phyloP scores from a whole-genome alignment of 2,113 vertebrate genomes.

The Perognathus longimembris region DNA sequence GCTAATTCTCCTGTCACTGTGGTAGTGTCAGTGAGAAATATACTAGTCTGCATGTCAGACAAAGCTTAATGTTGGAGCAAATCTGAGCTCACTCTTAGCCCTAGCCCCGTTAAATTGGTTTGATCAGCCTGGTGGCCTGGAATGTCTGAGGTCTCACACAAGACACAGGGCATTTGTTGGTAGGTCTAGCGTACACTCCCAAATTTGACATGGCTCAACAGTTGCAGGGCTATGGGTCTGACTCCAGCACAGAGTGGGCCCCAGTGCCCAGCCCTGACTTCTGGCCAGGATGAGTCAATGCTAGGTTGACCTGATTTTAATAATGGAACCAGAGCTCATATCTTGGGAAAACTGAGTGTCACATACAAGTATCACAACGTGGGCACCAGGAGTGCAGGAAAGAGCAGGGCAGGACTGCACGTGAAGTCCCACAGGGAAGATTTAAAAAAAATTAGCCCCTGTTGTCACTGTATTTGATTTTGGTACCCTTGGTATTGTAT shows the following conservation, averaged over 20 bases:
- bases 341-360: background rate
- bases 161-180: constrained; percentile 84
- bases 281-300: constrained; percentile 29
- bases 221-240: constrained; percentile 80
- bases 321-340: background rate
- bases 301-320: constrained; percentile 20
- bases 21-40: constrained; percentile 78
- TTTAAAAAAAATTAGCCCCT: too few species aligned
- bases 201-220: constrained; percentile 85
- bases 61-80: constrained; percentile 80
- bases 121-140: constrained; percentile 87
- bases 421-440: background rate
- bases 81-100: constrained; percentile 83
- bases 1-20: constrained; percentile 51
- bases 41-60: constrained; percentile 79
- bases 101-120: constrained; percentile 88
- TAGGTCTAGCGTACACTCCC: constrained; percentile 80
- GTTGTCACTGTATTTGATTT: too few species aligned
- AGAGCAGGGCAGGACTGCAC: background rate
- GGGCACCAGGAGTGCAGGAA: background rate
- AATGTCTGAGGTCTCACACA: constrained; percentile 86
- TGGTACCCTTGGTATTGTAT: too few species aligned
- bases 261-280: background rate
- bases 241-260: background rate
- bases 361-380: background rate